A percentile compares a stretch with the other conserved stretches of the same genome.
phyloP scores from a whole-genome alignment of 1,140 invertebrate species.

The Scylla paramamosain region DNA sequence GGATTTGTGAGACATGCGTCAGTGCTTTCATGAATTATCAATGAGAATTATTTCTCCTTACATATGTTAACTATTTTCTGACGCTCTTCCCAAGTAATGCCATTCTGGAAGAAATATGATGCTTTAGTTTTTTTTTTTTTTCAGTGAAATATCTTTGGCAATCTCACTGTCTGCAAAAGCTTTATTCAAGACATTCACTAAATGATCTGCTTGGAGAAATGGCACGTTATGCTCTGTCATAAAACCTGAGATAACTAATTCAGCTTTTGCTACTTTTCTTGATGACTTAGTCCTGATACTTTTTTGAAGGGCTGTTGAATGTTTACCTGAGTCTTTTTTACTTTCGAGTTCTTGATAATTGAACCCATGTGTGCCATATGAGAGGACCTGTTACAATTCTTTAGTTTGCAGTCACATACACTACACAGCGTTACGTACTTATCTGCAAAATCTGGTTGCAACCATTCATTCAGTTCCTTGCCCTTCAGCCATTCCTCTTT shows the following conservation, averaged over 20 bases:
- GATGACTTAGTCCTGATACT: constrained; percentile 30
- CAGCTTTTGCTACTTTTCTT: constrained; percentile 53
- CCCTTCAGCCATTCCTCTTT: constrained; percentile 42
- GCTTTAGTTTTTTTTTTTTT: constrained; percentile 57
- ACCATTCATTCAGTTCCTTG: constrained; percentile 34
- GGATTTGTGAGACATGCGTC: not conserved
- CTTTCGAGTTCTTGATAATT: constrained; percentile 24
- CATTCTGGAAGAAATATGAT: constrained; percentile 15
- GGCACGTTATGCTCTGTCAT: constrained; percentile 58
- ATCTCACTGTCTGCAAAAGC: constrained; percentile 50
- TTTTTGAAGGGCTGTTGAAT: constrained; percentile 34
- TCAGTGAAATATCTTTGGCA: constrained; percentile 50
- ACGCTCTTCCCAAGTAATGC: constrained; percentile 52
- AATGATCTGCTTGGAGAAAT: constrained; percentile 56
- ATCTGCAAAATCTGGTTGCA: constrained; percentile 1
- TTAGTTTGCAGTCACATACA: constrained; percentile 25
- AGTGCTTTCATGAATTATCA: constrained; percentile 22
- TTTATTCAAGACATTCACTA: constrained; percentile 41
- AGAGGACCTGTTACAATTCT: constrained; percentile 45
- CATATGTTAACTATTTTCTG: constrained; percentile 34
- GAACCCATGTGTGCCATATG: constrained; percentile 35
- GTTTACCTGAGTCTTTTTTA: constrained; percentile 32
- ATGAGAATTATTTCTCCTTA: constrained; percentile 31
- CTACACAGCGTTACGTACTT: constrained; percentile 6
- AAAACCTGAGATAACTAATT: constrained; percentile 54